Evolutionary conservation across 35 echinoderm and acorn worm genomes (phyloP), one percentile per base, ranked within the genome.

Genomic region (Ophioderma brevispina): DNA sequence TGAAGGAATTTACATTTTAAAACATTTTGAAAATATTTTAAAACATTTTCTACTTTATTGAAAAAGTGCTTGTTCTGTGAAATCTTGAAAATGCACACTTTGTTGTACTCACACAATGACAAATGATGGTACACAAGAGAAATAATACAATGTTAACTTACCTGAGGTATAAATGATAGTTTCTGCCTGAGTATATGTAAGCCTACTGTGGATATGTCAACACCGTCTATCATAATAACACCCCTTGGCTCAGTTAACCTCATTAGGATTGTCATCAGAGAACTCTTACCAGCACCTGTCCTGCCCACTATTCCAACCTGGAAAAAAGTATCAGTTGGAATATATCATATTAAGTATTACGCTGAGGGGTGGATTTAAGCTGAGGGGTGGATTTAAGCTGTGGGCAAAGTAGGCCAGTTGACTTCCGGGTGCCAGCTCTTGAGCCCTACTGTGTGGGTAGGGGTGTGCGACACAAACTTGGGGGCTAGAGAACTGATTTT

Each of bases 261-360:
- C 83, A 96, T 89, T 36, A 96, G 41, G 30, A 76, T 82, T 33
- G 91, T 55, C 76, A 87, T 96, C 46, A 96, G 41, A 19, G 94
- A 93, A 86, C 94, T 96, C 76, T 96, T 96, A 46, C 94, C 94
- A 28, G 94, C 94, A 10, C 94, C 94, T 0, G 94, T 96, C 21
- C 94, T 81, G 8, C 94, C 94, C 8, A 92, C 94, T 40, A 96
- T 84, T 37, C 94, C 94, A 85, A 96, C 91, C 94, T 96, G 35
- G 25, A 64, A 86, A 15, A 35, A 83, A 64, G 38, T 37, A 40
- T 37, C 15, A 17, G n/a, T 8, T 37, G 13, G 6, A 40, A 17
- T 84, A 18, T 8, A 0, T 38, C 21, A 31, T 42, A 25, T 17
- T 5, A 78, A 76, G 38, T 37, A 15, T 17, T 23, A 1, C 17